A percentile compares a stretch with the other conserved stretches of the same genome.
Evolutionary conservation across 2,797 vertebrate species (phyloP).

Genomic region (Enteromius trimaculatus): DNA sequence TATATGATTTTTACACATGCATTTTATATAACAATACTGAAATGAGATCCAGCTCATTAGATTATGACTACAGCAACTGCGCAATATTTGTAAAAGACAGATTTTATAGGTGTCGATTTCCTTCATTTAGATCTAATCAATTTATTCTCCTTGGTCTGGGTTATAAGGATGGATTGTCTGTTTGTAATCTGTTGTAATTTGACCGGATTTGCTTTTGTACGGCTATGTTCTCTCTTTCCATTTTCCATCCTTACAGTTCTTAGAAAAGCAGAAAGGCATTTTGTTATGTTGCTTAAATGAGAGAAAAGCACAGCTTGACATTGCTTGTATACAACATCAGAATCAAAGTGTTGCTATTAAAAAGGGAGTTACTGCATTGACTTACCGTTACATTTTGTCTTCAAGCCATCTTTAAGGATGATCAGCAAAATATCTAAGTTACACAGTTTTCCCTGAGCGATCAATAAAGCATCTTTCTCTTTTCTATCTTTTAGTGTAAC

Average conservation of each 20-base stretch:
- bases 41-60: slow-evolving; percentile 1
- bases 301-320: not conserved
- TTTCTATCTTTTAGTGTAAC: slow-evolving; percentile 10
- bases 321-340: slow-evolving; percentile 1
- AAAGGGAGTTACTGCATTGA: not conserved
- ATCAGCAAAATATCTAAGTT: slow-evolving; percentile 7
- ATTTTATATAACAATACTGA: not conserved
- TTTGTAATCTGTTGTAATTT: slow-evolving; percentile 64
- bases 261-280: not conserved
- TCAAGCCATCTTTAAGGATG: not conserved
- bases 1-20: not conserved
- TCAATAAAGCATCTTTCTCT: slow-evolving; percentile 19
- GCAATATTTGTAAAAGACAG: not conserved
- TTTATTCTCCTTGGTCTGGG: slow-evolving; percentile 57
- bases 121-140: slow-evolving; percentile 49
- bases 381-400: not conserved
- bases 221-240: not conserved
- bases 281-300: slow-evolving; percentile 1
- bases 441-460: not conserved
- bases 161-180: slow-evolving; percentile 54
- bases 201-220: slow-evolving; percentile 45
- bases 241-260: slow-evolving; percentile 6
- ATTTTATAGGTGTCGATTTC: slow-evolving; percentile 13
- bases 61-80: not conserved
- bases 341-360: not conserved